Evolutionary conservation across 2,797 vertebrate species (phyloP), one percentile per base, ranked within the genome.

Genomic region (Hoplostethus mediterraneus): DNA sequence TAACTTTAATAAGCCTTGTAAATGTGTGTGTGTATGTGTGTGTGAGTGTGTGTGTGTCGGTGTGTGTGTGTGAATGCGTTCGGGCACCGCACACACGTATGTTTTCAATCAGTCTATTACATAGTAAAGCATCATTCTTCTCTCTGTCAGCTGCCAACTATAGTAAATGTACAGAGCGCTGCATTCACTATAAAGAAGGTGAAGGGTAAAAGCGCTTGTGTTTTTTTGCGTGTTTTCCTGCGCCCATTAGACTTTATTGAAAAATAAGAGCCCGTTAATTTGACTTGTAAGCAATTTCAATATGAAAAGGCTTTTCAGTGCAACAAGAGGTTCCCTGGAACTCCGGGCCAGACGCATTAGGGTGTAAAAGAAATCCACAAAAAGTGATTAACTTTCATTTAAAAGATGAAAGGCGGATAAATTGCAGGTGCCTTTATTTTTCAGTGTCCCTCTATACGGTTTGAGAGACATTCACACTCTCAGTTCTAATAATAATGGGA

Each of bases 61-160:
- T 48, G 42, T 58, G 21, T 21, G 65, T 59, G 17, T 68, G 66
- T 51, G 42, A 21, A 30, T 48, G 4, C 40, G 0, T 52, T 10
- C 51, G 21, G 59, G 67, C 25, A 4, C 63, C 67, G 60, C 63
- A 73, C 59, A 16, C 73, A 72, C 1, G 12, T 45, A 61, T 67
- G 57, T 81, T 93, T 92, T 80, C 81, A 84, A 87, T 90, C 89
- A 87, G 73, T 53, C 51, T 51, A 31, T 74, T 79, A 57, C 69
- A 71, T 68, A 82, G 73, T 62, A 67, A 71, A 84, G 70, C 77
- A 76, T 80, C 33, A 54, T 73, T 85, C 75, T 73, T 83, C 76
- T 71, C 74, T 82, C 63, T 56, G 81, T 80, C 80, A 60, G 63
- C 74, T 86, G 83, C 83, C 87, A 85, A 61, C 60, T 75, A 72